A percentile compares a stretch with the other conserved stretches of the same genome.
phyloP scores from a whole-genome alignment of 2,888 invertebrate genomes.

The Coenonympha glycerion region DNA sequence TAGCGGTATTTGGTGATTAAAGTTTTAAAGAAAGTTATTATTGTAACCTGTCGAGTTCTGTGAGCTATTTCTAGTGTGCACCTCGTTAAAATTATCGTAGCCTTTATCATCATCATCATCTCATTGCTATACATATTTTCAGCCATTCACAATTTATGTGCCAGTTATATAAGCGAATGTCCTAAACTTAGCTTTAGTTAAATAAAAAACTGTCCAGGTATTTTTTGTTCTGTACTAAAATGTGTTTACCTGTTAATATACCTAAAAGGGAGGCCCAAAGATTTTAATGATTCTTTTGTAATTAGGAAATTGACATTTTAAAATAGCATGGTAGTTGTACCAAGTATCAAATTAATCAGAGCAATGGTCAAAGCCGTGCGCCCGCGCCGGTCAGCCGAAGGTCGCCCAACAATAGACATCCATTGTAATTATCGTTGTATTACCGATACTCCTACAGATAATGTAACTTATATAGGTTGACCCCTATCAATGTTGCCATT shows the following conservation, averaged over 20 bases:
- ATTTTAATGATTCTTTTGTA: too few species aligned
- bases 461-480: constrained; percentile 27
- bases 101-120: too few species aligned
- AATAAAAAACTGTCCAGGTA: too few species aligned
- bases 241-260: too few species aligned
- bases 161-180: too few species aligned
- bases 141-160: too few species aligned
- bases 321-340: background rate
- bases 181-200: too few species aligned
- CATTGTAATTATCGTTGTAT: constrained; percentile 72
- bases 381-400: constrained; percentile 61
- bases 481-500: constrained; percentile 22
- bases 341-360: constrained; percentile 22
- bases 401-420: constrained; percentile 71
- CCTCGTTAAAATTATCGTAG: background rate
- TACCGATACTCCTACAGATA: constrained; percentile 55
- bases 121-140: too few species aligned
- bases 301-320: background rate
- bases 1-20: background rate
- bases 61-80: background rate
- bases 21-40: background rate
- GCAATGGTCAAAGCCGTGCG: constrained; percentile 68
- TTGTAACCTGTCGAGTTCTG: too few species aligned
- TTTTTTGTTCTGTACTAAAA: too few species aligned
- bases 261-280: too few species aligned